phyloP scores from a whole-genome alignment of 2,113 vertebrate species.

The Boleophthalmus pectinirostris region DNA sequence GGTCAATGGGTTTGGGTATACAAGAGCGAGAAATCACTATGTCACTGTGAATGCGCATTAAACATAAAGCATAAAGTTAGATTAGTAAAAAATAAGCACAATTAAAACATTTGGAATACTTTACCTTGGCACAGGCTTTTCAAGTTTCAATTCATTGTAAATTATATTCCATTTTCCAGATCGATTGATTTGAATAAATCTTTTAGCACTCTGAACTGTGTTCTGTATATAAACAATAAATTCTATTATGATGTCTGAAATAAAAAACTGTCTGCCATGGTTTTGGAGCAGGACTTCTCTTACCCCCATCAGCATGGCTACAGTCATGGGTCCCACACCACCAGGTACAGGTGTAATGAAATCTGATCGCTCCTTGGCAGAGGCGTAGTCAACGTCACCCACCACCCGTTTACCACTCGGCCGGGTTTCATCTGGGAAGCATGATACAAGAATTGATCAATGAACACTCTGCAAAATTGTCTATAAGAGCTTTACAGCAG shows the following conservation, averaged over 20 bases:
- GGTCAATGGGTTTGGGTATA: constrained; percentile 83
- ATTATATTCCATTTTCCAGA: constrained; percentile 88
- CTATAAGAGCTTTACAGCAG: background rate
- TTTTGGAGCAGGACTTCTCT: background rate
- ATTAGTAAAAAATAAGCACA: background rate
- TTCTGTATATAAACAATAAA: constrained; percentile 78
- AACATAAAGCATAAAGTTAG: background rate
- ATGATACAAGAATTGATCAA: constrained; percentile 20
- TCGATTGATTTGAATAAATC: constrained; percentile 83
- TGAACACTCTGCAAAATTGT: background rate
- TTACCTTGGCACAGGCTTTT: constrained; percentile 90
- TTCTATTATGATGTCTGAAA: background rate
- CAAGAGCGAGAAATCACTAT: constrained; percentile 91
- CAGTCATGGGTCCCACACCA: constrained; percentile 97
- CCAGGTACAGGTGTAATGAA: constrained; percentile 97
- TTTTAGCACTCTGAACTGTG: constrained; percentile 90
- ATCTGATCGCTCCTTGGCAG: constrained; percentile 87
- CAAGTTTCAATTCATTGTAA: constrained; percentile 82
- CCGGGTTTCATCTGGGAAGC: constrained; percentile 83
- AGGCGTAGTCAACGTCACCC: constrained; percentile 86
- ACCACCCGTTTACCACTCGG: constrained; percentile 88
- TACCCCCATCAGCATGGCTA: constrained; percentile 98
- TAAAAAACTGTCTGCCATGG: background rate
- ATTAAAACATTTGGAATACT: background rate
- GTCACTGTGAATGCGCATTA: constrained; percentile 76